phyloP scores from a whole-genome alignment of 2,888 invertebrate species.

The Synergus umbraculus region DNA sequence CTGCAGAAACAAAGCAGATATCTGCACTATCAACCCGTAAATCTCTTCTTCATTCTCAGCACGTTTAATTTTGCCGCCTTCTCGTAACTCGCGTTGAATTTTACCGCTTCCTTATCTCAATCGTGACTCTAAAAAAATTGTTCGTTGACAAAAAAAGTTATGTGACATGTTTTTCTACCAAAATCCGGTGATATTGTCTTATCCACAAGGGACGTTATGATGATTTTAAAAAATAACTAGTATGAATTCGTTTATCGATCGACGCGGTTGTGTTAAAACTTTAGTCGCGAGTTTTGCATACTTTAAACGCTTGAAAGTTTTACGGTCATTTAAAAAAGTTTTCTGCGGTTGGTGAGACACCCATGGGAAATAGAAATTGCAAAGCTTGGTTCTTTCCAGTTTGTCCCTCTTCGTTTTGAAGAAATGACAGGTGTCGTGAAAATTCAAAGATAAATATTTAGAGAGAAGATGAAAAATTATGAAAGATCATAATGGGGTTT shows the following conservation, averaged over 20 bases:
- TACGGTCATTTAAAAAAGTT: conserved; percentile 38
- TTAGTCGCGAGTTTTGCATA: conserved; percentile 16
- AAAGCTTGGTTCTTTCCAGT: conserved; percentile 17
- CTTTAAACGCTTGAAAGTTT: conserved; percentile 34
- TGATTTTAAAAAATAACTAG: neutral
- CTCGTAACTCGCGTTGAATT: neutral
- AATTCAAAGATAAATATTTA: conserved; percentile 2
- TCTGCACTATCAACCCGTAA: neutral
- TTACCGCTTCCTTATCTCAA: neutral
- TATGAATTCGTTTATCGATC: conserved; percentile 28
- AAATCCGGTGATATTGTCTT: neutral
- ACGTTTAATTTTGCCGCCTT: conserved; percentile 25
- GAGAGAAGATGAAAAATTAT: neutral
- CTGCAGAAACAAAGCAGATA: neutral
- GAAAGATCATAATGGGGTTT: neutral
- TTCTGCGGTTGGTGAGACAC: neutral
- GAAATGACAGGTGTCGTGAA: neutral
- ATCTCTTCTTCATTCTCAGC: neutral
- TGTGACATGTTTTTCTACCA: neutral
- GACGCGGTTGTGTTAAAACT: conserved; percentile 37
- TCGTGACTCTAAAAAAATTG: neutral
- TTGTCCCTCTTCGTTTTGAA: neutral
- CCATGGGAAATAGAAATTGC: conserved; percentile 34
- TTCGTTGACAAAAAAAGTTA: neutral
- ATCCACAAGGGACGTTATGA: neutral